Evolutionary conservation across 2,113 vertebrate genomes (phyloP).

Genomic region (Pycnonotus jocosus): DNA sequence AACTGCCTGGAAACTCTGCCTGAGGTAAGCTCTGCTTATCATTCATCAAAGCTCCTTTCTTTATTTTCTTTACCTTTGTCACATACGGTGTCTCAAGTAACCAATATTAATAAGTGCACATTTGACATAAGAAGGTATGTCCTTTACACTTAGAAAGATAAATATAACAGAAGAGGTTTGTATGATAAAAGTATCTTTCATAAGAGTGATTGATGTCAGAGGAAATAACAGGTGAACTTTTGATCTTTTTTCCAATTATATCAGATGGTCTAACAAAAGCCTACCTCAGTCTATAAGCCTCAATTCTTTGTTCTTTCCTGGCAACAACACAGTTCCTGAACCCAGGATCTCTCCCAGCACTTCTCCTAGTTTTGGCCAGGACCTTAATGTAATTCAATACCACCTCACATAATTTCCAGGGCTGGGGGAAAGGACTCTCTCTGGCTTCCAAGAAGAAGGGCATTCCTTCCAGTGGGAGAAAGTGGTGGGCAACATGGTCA

Average conservation of each 20-base stretch:
- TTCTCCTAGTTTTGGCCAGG: background rate
- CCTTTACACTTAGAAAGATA: background rate
- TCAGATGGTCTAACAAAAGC: background rate
- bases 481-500: rapidly evolving
- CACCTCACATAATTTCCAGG: background rate
- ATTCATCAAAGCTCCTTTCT: background rate
- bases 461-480: background rate
- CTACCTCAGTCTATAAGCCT: background rate
- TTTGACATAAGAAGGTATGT: background rate
- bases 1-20: background rate
- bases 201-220: background rate
- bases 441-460: background rate
- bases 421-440: background rate
- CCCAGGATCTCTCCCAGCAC: background rate
- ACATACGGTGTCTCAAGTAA: background rate
- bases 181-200: background rate
- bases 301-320: background rate
- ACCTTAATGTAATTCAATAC: background rate
- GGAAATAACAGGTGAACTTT: background rate
- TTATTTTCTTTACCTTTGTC: background rate
- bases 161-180: background rate
- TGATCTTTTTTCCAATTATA: background rate
- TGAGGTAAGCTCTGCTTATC: background rate
- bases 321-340: background rate
- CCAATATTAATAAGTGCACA: background rate